Base-by-base conservation (phyloP, 2,113 vertebrate species). In the Hippopotamus amphibius region DNA sequence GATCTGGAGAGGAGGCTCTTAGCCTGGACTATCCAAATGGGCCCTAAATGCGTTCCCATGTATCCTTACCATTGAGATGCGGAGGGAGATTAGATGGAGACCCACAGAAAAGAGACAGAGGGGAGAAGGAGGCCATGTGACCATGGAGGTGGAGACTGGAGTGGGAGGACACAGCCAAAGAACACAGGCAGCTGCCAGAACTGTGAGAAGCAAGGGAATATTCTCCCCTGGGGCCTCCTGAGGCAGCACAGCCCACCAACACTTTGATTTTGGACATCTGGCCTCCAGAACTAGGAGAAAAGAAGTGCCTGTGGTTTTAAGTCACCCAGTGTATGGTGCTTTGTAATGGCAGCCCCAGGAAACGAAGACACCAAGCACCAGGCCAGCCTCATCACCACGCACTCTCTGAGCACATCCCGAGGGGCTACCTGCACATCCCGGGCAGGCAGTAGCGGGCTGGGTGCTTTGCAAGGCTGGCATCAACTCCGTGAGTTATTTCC, bases 111-210 rank as follows among this genome's bases (percentile, higher is more conserved):
- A 16, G 61, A 74, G 26, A 26, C 0, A 4, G 28, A 86, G 41
- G 41, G 26, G 5, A 61, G 26, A 17, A 63, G 43, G 41, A 5
- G 37, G 61, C 69, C n/a, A 0, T 0, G 41, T 2, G 71, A 50
- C 50, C 37, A 14, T 0, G 0, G 16, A 65, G 84, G 86, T 66
- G 7, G 48, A 71, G 46, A 21, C 4, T 6, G n/a, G n/a, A 48
- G 48, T 4, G 28, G 68, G 22, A 6, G 1, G 26, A 59, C 74
- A 65, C 30, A 65, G 63, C 48, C 30, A 19, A 37, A 26, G n/a
- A 33, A 65, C 2, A 0, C 0, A 1, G 10, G 1, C 11, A 46
- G 24, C 11, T 12, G 22, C n/a, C 53, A 26, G 30, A 43, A 26
- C 93, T 26, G 30, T 14, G 4, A 74, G 79, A 79, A 17, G 86